Base-by-base conservation (phyloP, 2,888 invertebrate genomes). In the Endotricha flammealis region DNA sequence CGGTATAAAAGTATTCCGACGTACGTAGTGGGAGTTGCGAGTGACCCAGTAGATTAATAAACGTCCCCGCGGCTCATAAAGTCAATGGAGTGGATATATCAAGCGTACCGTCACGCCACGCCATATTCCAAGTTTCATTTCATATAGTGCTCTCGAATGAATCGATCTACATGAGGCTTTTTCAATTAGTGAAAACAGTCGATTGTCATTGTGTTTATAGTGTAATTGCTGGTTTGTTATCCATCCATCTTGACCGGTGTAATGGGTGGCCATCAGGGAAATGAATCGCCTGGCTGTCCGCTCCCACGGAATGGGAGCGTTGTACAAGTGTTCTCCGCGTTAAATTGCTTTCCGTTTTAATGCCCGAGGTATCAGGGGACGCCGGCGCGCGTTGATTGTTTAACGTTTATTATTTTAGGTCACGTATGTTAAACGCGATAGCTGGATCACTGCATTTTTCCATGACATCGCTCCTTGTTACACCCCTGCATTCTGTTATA, bases 101-200 rank as follows among this genome's bases (percentile, higher is more conserved):
- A 79, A 65, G 58, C 54, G 74, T 63, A 68, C 64, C 67, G 81
- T 70, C 74, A 76, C 75, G 71, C 64, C 61, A 72, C 62, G 58
- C 50, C 52, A 53, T 52, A 51, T 58, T 55, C 63, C 53, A 52
- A 68, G 66, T 74, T 81, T 83, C 77, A 83, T 85, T 83, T 83
- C 74, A 81, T 78, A 83, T 77, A 85, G 85, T 85, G 83, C 78
- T 72, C 72, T 73, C 60, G 68, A 73, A 77, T 65, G 65, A 66
- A 78, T 81, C 77, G 77, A 80, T 73, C 61, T 62, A 56, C 53
- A 64, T 65, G 71, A 62, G 73, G 76, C 74, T 72, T 80, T 82
- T 83, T 85, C 82, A 85, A 86, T 86, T 85, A 83, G 77, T 76
- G 72, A 76, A 76, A 76, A 76, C 77, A 78, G 79, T 81, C 76